Evolutionary conservation across 2,797 vertebrate species (phyloP).

Genomic region (Tachyglossus aculeatus): DNA sequence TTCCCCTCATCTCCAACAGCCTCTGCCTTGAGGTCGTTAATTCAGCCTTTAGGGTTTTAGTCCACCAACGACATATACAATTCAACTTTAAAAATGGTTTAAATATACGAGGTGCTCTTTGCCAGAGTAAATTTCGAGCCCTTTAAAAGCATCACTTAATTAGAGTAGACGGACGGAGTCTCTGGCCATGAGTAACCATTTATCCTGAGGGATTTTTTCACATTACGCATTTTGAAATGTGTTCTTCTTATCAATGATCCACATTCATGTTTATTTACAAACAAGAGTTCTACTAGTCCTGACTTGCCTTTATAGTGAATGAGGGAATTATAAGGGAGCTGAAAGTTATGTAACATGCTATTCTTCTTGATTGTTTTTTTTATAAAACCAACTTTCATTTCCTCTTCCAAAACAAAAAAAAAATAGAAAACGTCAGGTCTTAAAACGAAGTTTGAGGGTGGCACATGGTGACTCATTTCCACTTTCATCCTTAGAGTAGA

Average conservation of each 20-base stretch:
- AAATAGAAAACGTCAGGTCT: not conserved
- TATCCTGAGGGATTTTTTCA: slow-evolving; percentile 13
- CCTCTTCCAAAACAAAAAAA: not conserved
- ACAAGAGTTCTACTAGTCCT: not conserved
- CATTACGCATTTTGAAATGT: slow-evolving; percentile 47
- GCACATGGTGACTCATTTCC: not conserved
- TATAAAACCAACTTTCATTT: slow-evolving; percentile 6
- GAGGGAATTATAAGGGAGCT: slow-evolving; percentile 6
- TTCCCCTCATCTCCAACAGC: too few species aligned
- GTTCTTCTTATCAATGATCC: slow-evolving; percentile 41
- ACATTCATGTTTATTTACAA: slow-evolving; percentile 26
- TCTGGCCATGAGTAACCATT: too few species aligned
- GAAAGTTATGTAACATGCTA: slow-evolving; percentile 6
- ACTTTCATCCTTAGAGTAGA: slow-evolving; percentile 11
- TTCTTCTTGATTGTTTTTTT: not conserved
- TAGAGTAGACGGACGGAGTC: too few species aligned
- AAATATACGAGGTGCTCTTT: too few species aligned
- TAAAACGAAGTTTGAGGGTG: not conserved
- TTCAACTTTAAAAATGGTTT: too few species aligned
- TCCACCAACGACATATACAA: too few species aligned
- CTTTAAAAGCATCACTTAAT: too few species aligned
- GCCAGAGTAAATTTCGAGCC: too few species aligned
- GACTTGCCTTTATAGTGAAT: slow-evolving; percentile 27
- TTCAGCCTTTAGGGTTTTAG: too few species aligned
- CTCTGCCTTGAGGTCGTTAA: too few species aligned